Percentiles rank a stretch among this genome's conserved stretches.
Conservation (phyloP, 2,113 vertebrate genomes). For the Sterrhoptilus dennistouni region DNA sequence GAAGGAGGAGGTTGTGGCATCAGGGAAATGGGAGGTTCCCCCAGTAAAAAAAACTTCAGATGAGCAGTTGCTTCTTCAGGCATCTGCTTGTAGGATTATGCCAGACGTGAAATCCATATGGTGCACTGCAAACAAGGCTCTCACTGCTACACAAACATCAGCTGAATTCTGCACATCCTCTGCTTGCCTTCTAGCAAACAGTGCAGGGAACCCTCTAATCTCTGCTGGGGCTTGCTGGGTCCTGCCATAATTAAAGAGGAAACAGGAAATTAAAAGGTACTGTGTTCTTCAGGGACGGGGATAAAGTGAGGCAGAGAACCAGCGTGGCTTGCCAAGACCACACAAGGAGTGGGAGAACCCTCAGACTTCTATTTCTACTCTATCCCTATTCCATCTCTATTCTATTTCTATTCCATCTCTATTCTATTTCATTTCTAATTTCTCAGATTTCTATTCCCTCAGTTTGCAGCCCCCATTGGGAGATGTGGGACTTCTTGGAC, state of each 20-base stretch:
- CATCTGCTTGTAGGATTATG: conserved; percentile 32
- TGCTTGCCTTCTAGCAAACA: not conserved
- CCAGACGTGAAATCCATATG: conserved; percentile 41
- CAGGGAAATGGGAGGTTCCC: not conserved
- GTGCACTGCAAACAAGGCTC: not conserved
- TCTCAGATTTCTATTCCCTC: not conserved
- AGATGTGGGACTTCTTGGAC: not conserved
- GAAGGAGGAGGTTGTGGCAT: not conserved
- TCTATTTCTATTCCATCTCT: not conserved
- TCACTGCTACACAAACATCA: not conserved
- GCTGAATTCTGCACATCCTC: not conserved
- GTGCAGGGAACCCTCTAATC: not conserved
- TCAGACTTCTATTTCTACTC: not conserved
- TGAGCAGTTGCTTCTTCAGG: conserved; percentile 28
- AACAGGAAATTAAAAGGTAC: not conserved
- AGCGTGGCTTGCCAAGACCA: not conserved
- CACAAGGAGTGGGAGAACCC: not conserved
- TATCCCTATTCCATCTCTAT: not conserved
- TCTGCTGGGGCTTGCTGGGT: not conserved
- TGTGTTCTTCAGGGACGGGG: not conserved
- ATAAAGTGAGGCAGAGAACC: not conserved
- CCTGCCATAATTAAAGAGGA: not conserved
- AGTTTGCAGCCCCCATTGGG: not conserved
- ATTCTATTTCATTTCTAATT: no score
- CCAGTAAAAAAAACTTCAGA: not conserved